phyloP scores from a whole-genome alignment of 2,797 vertebrate genomes.

The Mormyrops attenuatus region DNA sequence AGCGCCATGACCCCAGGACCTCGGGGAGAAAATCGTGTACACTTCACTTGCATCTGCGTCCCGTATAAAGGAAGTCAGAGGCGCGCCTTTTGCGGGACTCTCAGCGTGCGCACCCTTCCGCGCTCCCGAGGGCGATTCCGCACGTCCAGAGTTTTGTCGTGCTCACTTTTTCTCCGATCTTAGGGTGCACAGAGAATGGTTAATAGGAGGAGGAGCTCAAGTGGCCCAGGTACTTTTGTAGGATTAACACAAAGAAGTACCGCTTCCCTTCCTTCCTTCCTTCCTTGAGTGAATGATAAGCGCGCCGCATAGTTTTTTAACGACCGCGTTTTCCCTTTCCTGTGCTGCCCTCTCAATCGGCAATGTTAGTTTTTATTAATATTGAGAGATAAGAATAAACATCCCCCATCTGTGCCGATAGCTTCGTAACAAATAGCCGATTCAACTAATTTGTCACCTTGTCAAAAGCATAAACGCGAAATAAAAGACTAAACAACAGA shows the following conservation, averaged over 20 bases:
- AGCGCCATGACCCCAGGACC: conserved; percentile 52
- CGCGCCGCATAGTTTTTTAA: background rate
- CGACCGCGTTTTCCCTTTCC: background rate
- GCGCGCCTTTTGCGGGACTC: background rate
- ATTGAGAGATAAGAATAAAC: background rate
- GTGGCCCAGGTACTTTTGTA: background rate
- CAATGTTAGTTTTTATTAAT: background rate
- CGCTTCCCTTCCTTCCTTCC: background rate
- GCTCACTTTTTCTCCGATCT: background rate
- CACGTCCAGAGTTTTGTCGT: background rate
- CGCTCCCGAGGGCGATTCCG: background rate
- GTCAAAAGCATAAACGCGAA: background rate
- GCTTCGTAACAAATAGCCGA: background rate
- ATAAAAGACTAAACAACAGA: background rate
- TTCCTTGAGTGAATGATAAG: background rate
- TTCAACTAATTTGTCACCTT: background rate
- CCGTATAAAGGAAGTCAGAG: background rate
- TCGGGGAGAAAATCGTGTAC: background rate
- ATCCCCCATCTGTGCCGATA: background rate
- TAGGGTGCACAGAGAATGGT: background rate
- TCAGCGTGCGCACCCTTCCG: background rate
- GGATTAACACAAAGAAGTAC: background rate
- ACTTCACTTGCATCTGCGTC: background rate
- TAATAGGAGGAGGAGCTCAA: background rate
- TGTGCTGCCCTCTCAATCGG: background rate